Evolutionary conservation across 1,140 invertebrate species (phyloP).

Genomic region (Ostrea edulis): DNA sequence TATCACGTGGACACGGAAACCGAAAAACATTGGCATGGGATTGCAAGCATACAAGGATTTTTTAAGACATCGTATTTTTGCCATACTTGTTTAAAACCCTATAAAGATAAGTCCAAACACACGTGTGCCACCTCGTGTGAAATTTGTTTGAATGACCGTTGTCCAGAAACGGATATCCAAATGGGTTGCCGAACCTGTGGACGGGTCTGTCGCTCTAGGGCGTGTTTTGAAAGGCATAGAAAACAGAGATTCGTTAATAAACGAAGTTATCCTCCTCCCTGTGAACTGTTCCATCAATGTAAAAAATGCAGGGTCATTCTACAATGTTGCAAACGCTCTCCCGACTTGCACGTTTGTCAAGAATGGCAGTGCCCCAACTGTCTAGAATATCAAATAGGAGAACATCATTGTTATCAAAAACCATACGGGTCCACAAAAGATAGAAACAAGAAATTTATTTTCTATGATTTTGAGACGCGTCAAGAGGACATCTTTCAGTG

Average conservation of each 20-base stretch:
- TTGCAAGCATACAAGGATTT: conserved; percentile 46
- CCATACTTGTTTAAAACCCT: conserved; percentile 47
- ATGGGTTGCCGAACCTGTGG: conserved; percentile 44
- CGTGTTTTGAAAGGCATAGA: conserved; percentile 43
- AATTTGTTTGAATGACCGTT: conserved; percentile 39
- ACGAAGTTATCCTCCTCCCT: conserved; percentile 17
- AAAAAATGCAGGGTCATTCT: conserved; percentile 40
- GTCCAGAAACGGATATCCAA: conserved; percentile 7
- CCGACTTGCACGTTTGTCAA: conserved; percentile 44
- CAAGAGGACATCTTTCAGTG: conserved; percentile 43
- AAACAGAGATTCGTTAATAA: conserved; percentile 13
- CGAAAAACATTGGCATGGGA: conserved; percentile 44
- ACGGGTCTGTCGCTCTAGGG: conserved; percentile 46
- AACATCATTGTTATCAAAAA: conserved; percentile 46
- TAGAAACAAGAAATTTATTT: conserved; percentile 44
- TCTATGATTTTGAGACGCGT: conserved; percentile 48
- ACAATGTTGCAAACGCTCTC: neutral
- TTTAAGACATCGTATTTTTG: conserved; percentile 48
- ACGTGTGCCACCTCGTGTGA: conserved; percentile 42
- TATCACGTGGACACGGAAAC: conserved; percentile 42
- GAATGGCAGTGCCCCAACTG: conserved; percentile 44
- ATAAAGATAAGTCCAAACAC: conserved; percentile 49
- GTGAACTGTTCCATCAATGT: conserved; percentile 43
- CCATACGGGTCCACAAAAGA: neutral
- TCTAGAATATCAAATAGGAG: conserved; percentile 20